Percentiles rank a stretch among this genome's conserved stretches.
Evolutionary conservation across 2,888 invertebrate species (phyloP).

Genomic region (Synergus japonicus): DNA sequence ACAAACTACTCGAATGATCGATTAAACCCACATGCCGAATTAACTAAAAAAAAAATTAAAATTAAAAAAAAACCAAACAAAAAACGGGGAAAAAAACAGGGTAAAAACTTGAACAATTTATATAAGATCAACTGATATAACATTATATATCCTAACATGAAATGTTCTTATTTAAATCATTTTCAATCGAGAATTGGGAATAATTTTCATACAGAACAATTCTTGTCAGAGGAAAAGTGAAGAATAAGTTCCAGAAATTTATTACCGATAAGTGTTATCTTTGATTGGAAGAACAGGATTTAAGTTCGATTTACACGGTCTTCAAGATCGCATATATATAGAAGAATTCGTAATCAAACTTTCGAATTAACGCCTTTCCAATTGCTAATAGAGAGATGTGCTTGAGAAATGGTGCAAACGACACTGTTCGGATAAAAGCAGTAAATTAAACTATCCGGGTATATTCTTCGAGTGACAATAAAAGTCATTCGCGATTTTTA

Average conservation of each 20-base stretch:
- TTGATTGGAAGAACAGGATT: neutral
- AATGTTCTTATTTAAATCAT: no score
- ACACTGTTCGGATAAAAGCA: neutral
- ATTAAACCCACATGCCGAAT: neutral
- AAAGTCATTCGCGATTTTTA: conserved; percentile 27
- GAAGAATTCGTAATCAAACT: neutral
- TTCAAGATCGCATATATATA: neutral
- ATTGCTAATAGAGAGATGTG: neutral
- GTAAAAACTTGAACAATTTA: neutral
- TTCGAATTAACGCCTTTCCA: neutral
- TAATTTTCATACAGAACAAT: no score
- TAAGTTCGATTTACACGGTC: neutral
- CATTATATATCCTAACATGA: neutral
- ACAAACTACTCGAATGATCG: conserved; percentile 34
- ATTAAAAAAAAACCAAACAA: neutral
- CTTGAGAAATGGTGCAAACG: conserved; percentile 6
- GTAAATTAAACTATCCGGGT: conserved; percentile 20
- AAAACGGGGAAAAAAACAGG: neutral
- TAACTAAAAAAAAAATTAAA: neutral
- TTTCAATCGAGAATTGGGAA: no score
- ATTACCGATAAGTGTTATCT: neutral
- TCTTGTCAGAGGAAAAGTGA: neutral
- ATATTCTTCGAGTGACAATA: conserved; percentile 27
- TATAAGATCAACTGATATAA: conserved; percentile 1
- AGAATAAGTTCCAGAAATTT: neutral